A percentile compares a stretch with the other conserved stretches of the same genome.
Evolutionary conservation across 2,797 vertebrate genomes (phyloP).

Genomic region (Gambusia yucatana): DNA sequence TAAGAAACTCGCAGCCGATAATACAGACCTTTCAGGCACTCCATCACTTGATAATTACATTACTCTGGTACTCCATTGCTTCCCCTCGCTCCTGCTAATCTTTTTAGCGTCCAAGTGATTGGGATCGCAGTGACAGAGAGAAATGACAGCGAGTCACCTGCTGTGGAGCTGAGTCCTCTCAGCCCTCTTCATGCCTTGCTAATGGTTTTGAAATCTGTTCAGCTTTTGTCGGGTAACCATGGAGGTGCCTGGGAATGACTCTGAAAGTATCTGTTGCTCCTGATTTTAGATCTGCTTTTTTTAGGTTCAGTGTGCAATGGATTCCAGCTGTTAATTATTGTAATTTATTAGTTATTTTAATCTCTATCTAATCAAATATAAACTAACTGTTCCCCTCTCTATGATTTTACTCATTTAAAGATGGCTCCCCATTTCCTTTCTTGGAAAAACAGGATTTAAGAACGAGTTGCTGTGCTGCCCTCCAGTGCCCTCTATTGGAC

Average conservation of each 20-base stretch:
- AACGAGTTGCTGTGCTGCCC: constrained; percentile 63
- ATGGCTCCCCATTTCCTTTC: constrained; percentile 31
- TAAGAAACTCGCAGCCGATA: constrained; percentile 78
- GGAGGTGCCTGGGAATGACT: constrained; percentile 42
- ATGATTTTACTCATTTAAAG: constrained; percentile 33
- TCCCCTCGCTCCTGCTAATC: constrained; percentile 74
- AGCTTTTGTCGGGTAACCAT: constrained; percentile 64
- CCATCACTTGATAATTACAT: constrained; percentile 81
- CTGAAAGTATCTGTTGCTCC: constrained; percentile 13
- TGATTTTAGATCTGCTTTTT: constrained; percentile 11
- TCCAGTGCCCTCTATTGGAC: constrained; percentile 53
- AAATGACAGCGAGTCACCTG: constrained; percentile 47
- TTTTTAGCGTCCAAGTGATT: constrained; percentile 76
- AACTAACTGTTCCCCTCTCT: neutral
- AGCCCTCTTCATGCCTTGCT: constrained; percentile 37
- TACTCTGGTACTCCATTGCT: constrained; percentile 75
- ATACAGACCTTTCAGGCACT: constrained; percentile 74
- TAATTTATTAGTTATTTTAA: neutral
- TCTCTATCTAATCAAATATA: neutral
- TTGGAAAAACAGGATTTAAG: neutral
- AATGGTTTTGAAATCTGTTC: constrained; percentile 49
- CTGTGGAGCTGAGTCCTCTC: constrained; percentile 32
- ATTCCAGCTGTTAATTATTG: neutral
- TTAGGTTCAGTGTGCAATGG: neutral
- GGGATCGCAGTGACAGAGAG: constrained; percentile 72